Conservation (phyloP, 2,888 invertebrate species). For the Pachliopta kotzebuea region DNA sequence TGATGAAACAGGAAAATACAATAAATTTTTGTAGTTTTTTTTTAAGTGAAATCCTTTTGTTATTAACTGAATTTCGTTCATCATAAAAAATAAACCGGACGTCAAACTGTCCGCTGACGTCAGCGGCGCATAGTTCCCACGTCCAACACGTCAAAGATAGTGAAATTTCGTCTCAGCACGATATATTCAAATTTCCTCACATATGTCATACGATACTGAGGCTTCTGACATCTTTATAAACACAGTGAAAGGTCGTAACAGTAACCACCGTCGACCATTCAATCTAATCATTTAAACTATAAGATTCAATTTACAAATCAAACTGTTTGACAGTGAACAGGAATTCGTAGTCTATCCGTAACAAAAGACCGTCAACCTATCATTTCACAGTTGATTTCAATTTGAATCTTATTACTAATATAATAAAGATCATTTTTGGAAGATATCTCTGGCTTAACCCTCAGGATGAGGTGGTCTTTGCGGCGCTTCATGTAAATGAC, state of each 20-base stretch:
- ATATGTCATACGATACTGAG: constrained; percentile 68
- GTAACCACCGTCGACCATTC: constrained; percentile 8
- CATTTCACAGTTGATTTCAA: constrained; percentile 30
- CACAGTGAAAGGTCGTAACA: constrained; percentile 40
- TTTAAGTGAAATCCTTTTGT: too few relatives aligned
- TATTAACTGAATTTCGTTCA: neutral
- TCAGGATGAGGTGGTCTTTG: constrained; percentile 53
- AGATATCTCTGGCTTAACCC: constrained; percentile 42
- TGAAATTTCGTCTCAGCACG: constrained; percentile 73
- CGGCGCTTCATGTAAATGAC: constrained; percentile 61
- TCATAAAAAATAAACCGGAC: neutral
- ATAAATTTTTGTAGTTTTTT: too few relatives aligned
- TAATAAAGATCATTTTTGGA: constrained; percentile 36
- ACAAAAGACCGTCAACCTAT: constrained; percentile 43
- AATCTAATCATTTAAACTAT: constrained; percentile 29
- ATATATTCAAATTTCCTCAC: constrained; percentile 62
- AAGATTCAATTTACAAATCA: constrained; percentile 31
- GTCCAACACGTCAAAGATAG: constrained; percentile 66
- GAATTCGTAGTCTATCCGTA: constrained; percentile 71
- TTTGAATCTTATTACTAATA: constrained; percentile 34
- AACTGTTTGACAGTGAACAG: constrained; percentile 48
- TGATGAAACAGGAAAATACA: too few relatives aligned
- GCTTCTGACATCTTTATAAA: constrained; percentile 68
- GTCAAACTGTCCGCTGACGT: constrained; percentile 7
- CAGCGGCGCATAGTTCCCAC: constrained; percentile 32